Evolutionary conservation across 2,113 vertebrate genomes (phyloP).

Genomic region (Vulpes vulpes): DNA sequence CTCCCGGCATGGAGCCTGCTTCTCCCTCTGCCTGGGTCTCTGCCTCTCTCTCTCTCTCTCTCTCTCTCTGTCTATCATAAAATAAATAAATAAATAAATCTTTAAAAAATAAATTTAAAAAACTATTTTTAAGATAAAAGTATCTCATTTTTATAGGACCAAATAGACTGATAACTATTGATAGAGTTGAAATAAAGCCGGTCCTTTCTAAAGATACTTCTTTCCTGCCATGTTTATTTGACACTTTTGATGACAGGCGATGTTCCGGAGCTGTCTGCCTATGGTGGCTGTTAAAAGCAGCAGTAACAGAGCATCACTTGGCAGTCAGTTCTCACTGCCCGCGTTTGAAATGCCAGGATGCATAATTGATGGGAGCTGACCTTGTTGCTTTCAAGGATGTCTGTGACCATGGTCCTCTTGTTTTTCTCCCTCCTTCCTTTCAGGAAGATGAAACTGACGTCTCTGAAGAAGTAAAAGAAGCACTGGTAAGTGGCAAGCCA

Average conservation of each 20-base stretch:
- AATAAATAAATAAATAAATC: too few relatives aligned
- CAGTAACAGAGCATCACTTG: background rate
- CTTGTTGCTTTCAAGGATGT: background rate
- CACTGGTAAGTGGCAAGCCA: constrained; percentile 82
- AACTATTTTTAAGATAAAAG: background rate
- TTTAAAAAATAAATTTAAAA: too few relatives aligned
- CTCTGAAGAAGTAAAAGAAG: constrained; percentile 84
- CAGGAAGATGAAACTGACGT: constrained; percentile 88
- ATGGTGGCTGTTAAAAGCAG: constrained; percentile 12
- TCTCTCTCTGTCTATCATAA: too few relatives aligned
- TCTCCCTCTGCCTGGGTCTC: too few relatives aligned
- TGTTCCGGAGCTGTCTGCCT: background rate
- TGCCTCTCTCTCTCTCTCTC: too few relatives aligned
- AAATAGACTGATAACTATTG: background rate
- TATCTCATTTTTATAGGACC: background rate
- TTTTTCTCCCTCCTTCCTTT: constrained; percentile 33
- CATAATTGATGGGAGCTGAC: background rate
- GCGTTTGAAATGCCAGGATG: background rate
- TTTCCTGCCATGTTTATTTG: background rate
- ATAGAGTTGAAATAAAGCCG: background rate
- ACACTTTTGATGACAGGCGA: background rate
- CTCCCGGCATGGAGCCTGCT: too few relatives aligned
- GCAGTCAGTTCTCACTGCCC: background rate
- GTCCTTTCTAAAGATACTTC: background rate
- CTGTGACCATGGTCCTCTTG: background rate